Percentiles rank a stretch among this genome's conserved stretches.
Evolutionary conservation across 1,140 invertebrate species (phyloP).

Genomic region (Microplitis demolitor): DNA sequence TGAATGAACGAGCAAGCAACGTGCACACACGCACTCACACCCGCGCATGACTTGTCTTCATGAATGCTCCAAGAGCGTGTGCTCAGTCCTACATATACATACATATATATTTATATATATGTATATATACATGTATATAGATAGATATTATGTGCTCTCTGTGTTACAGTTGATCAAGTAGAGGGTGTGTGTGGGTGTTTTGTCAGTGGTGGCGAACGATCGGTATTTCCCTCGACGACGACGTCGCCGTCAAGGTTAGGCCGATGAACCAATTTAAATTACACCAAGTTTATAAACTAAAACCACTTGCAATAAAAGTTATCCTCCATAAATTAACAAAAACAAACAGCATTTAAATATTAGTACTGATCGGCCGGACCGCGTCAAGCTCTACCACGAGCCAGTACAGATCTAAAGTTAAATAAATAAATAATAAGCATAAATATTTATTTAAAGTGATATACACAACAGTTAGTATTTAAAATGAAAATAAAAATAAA

Average conservation of each 20-base stretch:
- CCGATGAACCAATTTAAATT: neutral
- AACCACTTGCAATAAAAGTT: neutral
- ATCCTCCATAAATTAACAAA: neutral
- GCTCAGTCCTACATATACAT: slow-evolving; percentile 11
- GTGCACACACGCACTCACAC: slow-evolving; percentile 35
- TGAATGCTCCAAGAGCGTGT: slow-evolving; percentile 24
- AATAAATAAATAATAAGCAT: no score
- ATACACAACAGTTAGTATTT: no score
- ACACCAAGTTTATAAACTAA: neutral
- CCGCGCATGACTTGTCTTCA: slow-evolving; percentile 26
- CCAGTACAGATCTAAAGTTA: no score
- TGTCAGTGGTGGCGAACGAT: slow-evolving; percentile 21
- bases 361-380: no score
- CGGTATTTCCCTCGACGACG: slow-evolving; percentile 19
- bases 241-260: slow-evolving; percentile 22
- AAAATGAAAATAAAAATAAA: no score
- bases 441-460: no score
- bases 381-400: no score
- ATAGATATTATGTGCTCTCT: no score
- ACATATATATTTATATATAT: no score
- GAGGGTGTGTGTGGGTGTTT: slow-evolving; percentile 16
- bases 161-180: neutral
- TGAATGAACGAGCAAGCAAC: slow-evolving; percentile 43
- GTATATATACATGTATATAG: neutral
- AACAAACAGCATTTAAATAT: no score